Evolutionary conservation across 2,113 vertebrate species (phyloP).

Genomic region (Sclerurus mexicanus): DNA sequence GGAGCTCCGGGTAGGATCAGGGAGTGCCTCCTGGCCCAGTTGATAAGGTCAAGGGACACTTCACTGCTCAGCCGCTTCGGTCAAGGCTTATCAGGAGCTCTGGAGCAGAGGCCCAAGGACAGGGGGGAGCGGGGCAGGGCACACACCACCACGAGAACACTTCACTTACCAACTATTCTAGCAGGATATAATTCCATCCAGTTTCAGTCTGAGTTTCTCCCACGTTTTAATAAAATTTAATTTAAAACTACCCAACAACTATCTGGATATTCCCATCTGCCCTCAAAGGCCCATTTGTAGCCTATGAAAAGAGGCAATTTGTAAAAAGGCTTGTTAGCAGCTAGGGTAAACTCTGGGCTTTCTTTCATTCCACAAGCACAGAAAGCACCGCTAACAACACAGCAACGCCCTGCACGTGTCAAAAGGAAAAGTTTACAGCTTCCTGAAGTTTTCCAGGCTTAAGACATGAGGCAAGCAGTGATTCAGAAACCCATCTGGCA

Average conservation of each 20-base stretch:
- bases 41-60: neutral
- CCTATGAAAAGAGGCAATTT: neutral
- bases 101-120: neutral
- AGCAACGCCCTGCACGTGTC: accelerated
- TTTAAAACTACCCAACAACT: neutral
- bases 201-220: neutral
- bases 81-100: neutral
- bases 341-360: neutral
- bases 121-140: neutral
- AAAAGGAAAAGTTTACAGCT: neutral
- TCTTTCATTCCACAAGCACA: neutral
- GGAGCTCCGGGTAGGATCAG: neutral
- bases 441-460: neutral
- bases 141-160: neutral
- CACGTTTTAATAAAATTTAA: neutral
- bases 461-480: neutral
- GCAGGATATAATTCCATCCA: neutral
- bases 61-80: neutral
- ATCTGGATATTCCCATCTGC: neutral
- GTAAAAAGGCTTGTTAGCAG: neutral
- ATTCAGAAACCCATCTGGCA: neutral
- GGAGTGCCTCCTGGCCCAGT: neutral
- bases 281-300: neutral
- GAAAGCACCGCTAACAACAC: neutral
- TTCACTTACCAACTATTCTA: neutral